Percentiles rank a stretch among this genome's conserved stretches.
Conservation (phyloP, 1,140 invertebrate species). For the Magallana ariakensis region DNA sequence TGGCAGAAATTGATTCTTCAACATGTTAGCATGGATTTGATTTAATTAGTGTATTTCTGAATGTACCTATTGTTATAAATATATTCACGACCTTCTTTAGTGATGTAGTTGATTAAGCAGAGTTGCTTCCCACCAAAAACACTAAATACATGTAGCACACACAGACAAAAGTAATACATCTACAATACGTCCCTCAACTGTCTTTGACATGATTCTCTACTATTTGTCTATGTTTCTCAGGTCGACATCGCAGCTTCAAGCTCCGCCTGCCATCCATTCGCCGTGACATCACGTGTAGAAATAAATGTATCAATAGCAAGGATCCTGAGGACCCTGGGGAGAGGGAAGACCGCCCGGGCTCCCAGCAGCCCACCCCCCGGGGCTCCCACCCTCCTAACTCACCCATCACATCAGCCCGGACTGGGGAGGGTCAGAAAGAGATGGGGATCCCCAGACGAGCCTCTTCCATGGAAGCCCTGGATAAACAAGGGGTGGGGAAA, state of each 20-base stretch:
- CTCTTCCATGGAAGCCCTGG: constrained; percentile 68
- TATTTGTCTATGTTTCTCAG: constrained; percentile 56
- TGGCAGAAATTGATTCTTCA: too few relatives aligned
- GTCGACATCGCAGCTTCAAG: constrained; percentile 77
- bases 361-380: constrained; percentile 63
- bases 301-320: constrained; percentile 60
- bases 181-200: too few relatives aligned
- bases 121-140: too few relatives aligned
- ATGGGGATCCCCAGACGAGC: constrained; percentile 57
- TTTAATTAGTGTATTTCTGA: too few relatives aligned
- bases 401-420: constrained; percentile 27
- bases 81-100: too few relatives aligned
- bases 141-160: too few relatives aligned
- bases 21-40: too few relatives aligned
- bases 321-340: constrained; percentile 74
- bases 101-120: too few relatives aligned
- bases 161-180: too few relatives aligned
- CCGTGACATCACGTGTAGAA: constrained; percentile 67
- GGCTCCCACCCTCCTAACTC: constrained; percentile 42
- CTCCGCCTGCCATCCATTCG: constrained; percentile 77
- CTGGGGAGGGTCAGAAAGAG: constrained; percentile 29
- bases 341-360: constrained; percentile 69
- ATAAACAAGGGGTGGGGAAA: constrained; percentile 44
- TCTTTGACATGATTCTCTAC: too few relatives aligned
- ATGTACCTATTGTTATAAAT: too few relatives aligned